These are phyloP conservation scores for Mermis nigrescens DNA, from an alignment of 2,888 invertebrate genomes.

Conservation along the genomic window DNA sequence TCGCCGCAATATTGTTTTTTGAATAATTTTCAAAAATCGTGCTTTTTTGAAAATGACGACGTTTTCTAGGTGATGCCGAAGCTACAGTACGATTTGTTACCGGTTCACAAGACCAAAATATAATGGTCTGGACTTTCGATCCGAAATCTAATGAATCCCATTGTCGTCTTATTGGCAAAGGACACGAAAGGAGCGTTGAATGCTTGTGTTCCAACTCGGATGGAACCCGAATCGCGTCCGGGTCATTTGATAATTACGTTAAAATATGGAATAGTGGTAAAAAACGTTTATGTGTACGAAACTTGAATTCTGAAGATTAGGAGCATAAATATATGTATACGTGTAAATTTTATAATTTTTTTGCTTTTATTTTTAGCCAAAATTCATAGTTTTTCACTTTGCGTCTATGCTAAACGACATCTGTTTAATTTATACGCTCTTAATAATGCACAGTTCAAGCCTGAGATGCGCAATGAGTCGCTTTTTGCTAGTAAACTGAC, in stretches of 20 bases:
- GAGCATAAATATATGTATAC: too few species aligned
- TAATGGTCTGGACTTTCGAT: conserved; percentile 7
- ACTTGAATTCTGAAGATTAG: too few species aligned
- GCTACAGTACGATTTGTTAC: conserved; percentile 15
- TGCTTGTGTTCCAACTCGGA: conserved; percentile 57
- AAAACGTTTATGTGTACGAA: too few species aligned
- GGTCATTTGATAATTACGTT: conserved; percentile 36
- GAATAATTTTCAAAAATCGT: background rate
- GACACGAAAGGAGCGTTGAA: conserved; percentile 79
- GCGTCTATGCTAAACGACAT: too few species aligned
- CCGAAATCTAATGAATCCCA: conserved; percentile 37
- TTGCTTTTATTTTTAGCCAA: background rate
- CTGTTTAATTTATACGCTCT: too few species aligned
- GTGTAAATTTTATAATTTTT: too few species aligned
- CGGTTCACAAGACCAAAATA: conserved; percentile 23
- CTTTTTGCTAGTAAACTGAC: too few species aligned
- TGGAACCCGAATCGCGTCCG: conserved; percentile 35
- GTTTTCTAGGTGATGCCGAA: background rate
- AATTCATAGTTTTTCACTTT: too few species aligned
- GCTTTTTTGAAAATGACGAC: too few species aligned
- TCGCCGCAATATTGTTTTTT: conserved; percentile 7
- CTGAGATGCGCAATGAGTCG: too few species aligned
- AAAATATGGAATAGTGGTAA: conserved; percentile 36
- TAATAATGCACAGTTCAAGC: too few species aligned
- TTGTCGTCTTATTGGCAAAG: conserved; percentile 59